Conservation (phyloP, 2,113 vertebrate genomes). For the Serinus canaria region DNA sequence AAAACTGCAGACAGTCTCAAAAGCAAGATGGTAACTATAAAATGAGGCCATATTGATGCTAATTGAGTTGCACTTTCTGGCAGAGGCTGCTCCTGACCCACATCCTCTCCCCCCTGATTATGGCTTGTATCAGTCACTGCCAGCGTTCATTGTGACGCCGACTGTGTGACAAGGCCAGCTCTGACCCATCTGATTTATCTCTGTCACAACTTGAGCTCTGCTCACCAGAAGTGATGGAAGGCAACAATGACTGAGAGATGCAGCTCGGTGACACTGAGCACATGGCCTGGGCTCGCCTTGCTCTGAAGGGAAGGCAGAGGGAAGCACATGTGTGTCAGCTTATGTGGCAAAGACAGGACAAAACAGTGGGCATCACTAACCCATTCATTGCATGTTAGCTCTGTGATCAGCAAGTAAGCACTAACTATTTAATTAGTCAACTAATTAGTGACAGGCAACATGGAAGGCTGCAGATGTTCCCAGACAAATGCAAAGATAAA, state of each 20-base stretch:
- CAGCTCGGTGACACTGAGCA: conserved; percentile 68
- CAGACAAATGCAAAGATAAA: conserved; percentile 81
- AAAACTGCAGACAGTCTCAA: neutral
- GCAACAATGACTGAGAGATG: conserved; percentile 69
- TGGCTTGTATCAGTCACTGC: conserved; percentile 56
- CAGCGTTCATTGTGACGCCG: conserved; percentile 57
- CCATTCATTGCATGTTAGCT: conserved; percentile 70
- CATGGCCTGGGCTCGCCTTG: conserved; percentile 64
- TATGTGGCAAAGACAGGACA: conserved; percentile 51
- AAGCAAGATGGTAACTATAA: neutral
- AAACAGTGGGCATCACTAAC: conserved; percentile 59
- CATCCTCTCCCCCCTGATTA: neutral
- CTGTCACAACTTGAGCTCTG: conserved; percentile 60
- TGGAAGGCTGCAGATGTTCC: conserved; percentile 81
- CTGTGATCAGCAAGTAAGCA: conserved; percentile 84
- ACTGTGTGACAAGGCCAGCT: conserved; percentile 59
- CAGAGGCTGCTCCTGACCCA: neutral
- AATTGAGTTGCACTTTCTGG: neutral
- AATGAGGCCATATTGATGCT: neutral
- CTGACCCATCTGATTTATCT: conserved; percentile 70
- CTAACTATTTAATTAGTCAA: conserved; percentile 94
- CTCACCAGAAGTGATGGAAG: conserved; percentile 50
- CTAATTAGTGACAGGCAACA: conserved; percentile 89
- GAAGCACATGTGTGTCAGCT: conserved; percentile 51
- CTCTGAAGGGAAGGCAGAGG: conserved; percentile 56